Evolutionary conservation across 2,797 vertebrate genomes (phyloP), one percentile per base, ranked within the genome.

Genomic region (Nannoperca obscura): DNA sequence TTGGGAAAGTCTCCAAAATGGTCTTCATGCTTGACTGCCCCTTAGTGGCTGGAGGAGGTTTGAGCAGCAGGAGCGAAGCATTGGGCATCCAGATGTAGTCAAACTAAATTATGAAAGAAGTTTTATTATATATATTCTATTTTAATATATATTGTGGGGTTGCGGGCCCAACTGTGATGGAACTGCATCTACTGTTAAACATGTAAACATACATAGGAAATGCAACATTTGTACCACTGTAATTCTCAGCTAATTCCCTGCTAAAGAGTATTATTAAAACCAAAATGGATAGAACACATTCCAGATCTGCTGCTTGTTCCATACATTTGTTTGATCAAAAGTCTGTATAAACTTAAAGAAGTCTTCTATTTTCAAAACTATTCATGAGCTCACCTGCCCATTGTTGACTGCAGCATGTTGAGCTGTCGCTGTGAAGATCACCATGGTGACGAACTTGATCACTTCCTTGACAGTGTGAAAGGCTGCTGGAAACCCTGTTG

Each of bases 11-110:
- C 3, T 96, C 89, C 47, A 97, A 60, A 77, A 96, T 81, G 9
- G 83, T 90, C 34, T 92, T 34, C 80, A 91, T 84, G 36, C 84
- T 95, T 2, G 94, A 86, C 7, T 87, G 77, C 1, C 94, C 95
- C 81, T 96, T 97, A 7, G 63, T 81, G 55, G 83, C 85, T 1
- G 94, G 95, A 61, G 95, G 95, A 34, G 94, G 90, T 52, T 90
- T 91, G 67, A 63, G 88, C 89, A 96, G 91, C 54, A 94, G 70
- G 20, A 90, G 77, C 0, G 95, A 81, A 1, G 80, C 64, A 63
- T 96, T 97, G n/a, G 95, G 95, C 72, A 89, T 60, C 93, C 94
- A 96, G 76, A 85, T 70, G 86, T 92, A 96, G 86, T 96, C 95
- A 58, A 89, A 96, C 95, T 96, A 34, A 38, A 83, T 42, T 0